Conservation (phyloP, 2,888 invertebrate species). For the Melinopterus prodromus region DNA sequence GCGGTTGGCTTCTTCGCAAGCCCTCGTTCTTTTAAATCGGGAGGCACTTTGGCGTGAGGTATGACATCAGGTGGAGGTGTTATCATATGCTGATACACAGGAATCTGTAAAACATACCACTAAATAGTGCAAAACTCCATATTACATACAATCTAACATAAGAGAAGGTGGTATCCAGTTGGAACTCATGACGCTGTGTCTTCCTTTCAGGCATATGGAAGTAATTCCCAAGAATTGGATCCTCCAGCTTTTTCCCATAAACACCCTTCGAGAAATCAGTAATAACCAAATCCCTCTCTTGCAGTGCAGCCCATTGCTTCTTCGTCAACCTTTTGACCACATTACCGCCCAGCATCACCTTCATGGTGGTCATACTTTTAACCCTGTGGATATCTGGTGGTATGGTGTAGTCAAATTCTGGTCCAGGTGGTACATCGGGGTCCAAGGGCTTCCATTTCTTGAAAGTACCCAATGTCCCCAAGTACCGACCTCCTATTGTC, state of each 20-base stretch:
- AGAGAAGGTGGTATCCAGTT: constrained; percentile 70
- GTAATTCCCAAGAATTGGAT: constrained; percentile 69
- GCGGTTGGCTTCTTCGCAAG: not conserved
- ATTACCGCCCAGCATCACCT: constrained; percentile 59
- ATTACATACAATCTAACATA: constrained; percentile 55
- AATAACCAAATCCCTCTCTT: constrained; percentile 61
- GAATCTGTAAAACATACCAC: constrained; percentile 64
- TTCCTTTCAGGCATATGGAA: constrained; percentile 65
- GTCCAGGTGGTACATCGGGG: constrained; percentile 57
- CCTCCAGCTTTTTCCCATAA: constrained; percentile 65
- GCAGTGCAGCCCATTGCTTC: constrained; percentile 64
- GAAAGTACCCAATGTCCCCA: constrained; percentile 80
- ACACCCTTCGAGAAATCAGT: constrained; percentile 53
- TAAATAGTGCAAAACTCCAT: not conserved
- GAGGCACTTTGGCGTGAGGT: constrained; percentile 58
- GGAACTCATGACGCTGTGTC: constrained; percentile 62
- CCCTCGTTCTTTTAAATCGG: constrained; percentile 35
- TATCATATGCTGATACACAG: constrained; percentile 73
- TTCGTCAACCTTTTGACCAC: constrained; percentile 60
- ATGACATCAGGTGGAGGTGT: constrained; percentile 68
- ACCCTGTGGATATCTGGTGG: constrained; percentile 79
- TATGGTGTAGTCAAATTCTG: constrained; percentile 64
- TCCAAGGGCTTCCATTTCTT: constrained; percentile 67
- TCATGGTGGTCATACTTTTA: constrained; percentile 79
- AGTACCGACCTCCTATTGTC: constrained; percentile 72